Evolutionary conservation across 2,888 invertebrate species (phyloP).

Genomic region (Hypsopygia costalis): DNA sequence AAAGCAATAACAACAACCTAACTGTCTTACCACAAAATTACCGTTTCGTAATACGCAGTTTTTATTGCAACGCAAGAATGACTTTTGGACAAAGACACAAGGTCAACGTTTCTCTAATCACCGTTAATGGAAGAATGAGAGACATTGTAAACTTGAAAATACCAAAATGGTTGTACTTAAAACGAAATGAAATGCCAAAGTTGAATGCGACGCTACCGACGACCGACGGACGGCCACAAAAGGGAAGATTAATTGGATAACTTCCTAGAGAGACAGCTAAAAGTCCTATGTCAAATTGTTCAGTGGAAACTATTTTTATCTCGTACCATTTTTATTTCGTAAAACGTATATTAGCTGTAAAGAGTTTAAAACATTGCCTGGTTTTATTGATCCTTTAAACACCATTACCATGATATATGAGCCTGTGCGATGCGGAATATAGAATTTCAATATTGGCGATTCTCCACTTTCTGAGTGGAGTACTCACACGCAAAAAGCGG

Average conservation of each 20-base stretch:
- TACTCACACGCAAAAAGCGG: too few species aligned
- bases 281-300: background rate
- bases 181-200: background rate
- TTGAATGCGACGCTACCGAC: background rate
- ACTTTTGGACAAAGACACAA: background rate
- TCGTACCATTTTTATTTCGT: too few species aligned
- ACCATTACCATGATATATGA: too few species aligned
- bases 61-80: background rate
- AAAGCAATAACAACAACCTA: too few species aligned
- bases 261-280: background rate
- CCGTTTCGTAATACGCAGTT: background rate
- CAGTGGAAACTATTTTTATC: background rate
- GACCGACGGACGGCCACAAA: background rate
- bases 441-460: too few species aligned
- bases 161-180: background rate
- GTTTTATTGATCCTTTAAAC: too few species aligned
- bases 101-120: background rate
- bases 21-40: background rate
- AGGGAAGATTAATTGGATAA: background rate
- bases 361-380: too few species aligned
- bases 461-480: too few species aligned
- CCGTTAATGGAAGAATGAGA: background rate
- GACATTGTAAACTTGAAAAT: background rate
- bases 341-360: too few species aligned
- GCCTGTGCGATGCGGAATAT: too few species aligned